Conservation (phyloP, 2,113 vertebrate genomes). For the Gavialis gangeticus region DNA sequence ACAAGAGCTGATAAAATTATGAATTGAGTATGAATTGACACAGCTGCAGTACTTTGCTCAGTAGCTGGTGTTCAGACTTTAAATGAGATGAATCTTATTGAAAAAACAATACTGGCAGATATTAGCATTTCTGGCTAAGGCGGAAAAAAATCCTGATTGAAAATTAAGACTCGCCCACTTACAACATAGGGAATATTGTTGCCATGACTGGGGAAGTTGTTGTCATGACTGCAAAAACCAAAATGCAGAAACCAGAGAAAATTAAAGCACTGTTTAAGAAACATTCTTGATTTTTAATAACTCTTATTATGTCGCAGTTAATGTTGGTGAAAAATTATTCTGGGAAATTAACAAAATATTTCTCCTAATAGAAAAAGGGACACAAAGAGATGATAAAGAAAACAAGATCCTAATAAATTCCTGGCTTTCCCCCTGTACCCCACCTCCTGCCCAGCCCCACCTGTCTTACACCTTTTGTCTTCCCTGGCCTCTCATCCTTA, state of each 20-base stretch:
- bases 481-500: too few species aligned
- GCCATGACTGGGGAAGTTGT: neutral
- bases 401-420: neutral
- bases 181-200: neutral
- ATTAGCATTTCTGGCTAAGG: neutral
- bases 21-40: neutral
- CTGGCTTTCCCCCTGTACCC: too few species aligned
- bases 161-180: neutral
- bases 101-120: neutral
- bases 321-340: neutral
- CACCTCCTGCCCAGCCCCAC: neutral
- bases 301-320: neutral
- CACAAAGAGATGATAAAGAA: neutral
- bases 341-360: neutral
- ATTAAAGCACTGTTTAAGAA: neutral
- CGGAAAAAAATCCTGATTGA: rapidly evolving
- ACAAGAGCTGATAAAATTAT: conserved; percentile 5
- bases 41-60: conserved; percentile 32
- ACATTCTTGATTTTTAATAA: neutral
- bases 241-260: neutral
- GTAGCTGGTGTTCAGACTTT: neutral
- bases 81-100: neutral
- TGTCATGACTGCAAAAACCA: neutral
- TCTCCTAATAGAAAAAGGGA: neutral
- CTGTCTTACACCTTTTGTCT: neutral